Base-by-base conservation (phyloP, 1,140 invertebrate species). In the Calliopsis andreniformis region DNA sequence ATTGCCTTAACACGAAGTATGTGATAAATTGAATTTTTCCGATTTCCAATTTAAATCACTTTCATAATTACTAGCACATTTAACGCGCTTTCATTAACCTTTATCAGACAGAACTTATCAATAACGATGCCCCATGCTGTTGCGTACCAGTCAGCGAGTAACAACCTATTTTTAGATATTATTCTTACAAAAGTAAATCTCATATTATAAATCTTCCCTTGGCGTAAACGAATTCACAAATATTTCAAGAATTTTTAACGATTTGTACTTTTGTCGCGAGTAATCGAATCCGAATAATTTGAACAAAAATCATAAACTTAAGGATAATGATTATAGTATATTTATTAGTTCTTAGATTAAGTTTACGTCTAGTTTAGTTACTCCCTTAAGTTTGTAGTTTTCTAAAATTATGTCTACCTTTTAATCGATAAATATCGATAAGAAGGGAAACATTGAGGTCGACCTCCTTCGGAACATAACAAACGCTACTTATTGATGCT, bases 91-190 rank as follows among this genome's bases (percentile, higher is more conserved):
- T 75, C 55, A 67, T 75, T 55, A 75, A 67, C 49, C 18, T 75
- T 75, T 75, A 75, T 75, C 71, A 43, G 42, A 12, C 71, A 43
- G 42, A 12, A 75, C 23, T 75, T 75, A 75, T 75, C 62, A 56
- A 25, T 28, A 73, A 55, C 20, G 70, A 45, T 66, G 35, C 59
- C 69, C 25, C 59, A 63, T 63, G 56, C 56, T 56, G 56, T 49
- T 71, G 58, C 39, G 49, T 66, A 55, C 51, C 71, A 35, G 51
- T 39, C 49, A n/a, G n/a, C 55, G 42, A 71, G 67, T 69, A 43
- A 30, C 70, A 51, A 49, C 68, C 76, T 85, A 85, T 85, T 85
- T 85, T 85, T 84, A 85, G 83, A 82, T 82, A 85, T 83, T 81
- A 68, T 71, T 78, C 47, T 55, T 59, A 64, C 66, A 82, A 84